phyloP scores from a whole-genome alignment of 2,113 vertebrate genomes.

The Martes martes region DNA sequence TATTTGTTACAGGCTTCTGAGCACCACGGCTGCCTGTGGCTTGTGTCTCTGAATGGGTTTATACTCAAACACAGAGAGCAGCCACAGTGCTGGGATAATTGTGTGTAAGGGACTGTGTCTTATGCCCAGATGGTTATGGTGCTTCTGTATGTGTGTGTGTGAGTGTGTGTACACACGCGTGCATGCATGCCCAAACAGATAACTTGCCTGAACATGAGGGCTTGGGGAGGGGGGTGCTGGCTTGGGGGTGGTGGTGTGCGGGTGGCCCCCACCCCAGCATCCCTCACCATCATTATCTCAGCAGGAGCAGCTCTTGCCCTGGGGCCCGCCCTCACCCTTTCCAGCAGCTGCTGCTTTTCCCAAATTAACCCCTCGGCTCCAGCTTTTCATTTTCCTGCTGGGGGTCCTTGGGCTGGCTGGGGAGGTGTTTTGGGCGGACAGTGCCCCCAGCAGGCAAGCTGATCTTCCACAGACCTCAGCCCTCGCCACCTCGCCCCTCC shows the following conservation, averaged over 20 bases:
- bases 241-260: background rate
- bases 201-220: background rate
- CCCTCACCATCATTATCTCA: constrained; percentile 50
- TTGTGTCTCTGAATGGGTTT: background rate
- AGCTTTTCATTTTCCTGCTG: constrained; percentile 51
- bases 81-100: background rate
- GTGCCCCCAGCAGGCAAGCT: background rate
- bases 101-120: background rate
- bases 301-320: constrained; percentile 53
- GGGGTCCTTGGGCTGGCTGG: background rate
- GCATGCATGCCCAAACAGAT: background rate
- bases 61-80: background rate
- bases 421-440: background rate
- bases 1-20: background rate
- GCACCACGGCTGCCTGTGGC: background rate
- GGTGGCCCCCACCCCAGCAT: background rate
- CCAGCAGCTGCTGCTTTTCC: constrained; percentile 57
- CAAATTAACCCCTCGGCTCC: constrained; percentile 51
- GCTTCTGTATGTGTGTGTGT: background rate
- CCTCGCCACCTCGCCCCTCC: background rate
- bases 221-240: background rate
- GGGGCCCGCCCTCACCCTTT: constrained; percentile 34
- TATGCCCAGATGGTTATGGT: background rate
- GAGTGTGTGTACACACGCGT: background rate
- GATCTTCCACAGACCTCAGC: background rate